A percentile compares a stretch with the other conserved stretches of the same genome.
Evolutionary conservation across 2,113 vertebrate genomes (phyloP).

Genomic region (Pimephales promelas): DNA sequence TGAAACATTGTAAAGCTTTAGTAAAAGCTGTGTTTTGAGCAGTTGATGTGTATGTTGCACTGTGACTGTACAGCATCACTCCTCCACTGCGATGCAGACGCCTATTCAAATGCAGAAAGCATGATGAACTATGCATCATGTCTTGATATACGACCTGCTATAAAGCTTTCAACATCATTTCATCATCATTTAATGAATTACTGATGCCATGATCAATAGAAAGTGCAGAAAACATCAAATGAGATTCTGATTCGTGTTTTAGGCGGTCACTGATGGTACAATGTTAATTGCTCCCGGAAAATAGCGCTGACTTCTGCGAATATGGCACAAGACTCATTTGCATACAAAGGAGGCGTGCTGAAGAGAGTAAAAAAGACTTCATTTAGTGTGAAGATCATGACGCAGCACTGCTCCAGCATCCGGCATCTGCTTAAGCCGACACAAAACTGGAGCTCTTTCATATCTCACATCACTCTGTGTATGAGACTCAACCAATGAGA

Average conservation of each 20-base stretch:
- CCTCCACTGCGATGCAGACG: neutral
- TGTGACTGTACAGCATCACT: neutral
- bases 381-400: slow-evolving; percentile 10
- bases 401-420: neutral
- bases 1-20: too few species aligned
- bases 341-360: neutral
- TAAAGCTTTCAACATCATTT: neutral
- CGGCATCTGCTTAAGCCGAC: neutral
- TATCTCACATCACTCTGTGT: neutral
- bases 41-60: neutral
- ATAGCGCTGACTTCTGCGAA: neutral
- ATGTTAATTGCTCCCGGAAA: neutral
- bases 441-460: neutral
- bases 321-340: neutral
- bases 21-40: neutral
- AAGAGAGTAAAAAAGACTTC: neutral
- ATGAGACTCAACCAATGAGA: neutral
- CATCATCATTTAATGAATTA: slow-evolving; percentile 16
- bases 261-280: neutral
- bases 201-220: neutral
- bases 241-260: neutral
- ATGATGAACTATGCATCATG: neutral
- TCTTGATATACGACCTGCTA: neutral
- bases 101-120: neutral
- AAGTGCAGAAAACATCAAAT: neutral